Conservation (phyloP, 35 echinoderm and acorn worm species). For the Apostichopus parvimensis region DNA sequence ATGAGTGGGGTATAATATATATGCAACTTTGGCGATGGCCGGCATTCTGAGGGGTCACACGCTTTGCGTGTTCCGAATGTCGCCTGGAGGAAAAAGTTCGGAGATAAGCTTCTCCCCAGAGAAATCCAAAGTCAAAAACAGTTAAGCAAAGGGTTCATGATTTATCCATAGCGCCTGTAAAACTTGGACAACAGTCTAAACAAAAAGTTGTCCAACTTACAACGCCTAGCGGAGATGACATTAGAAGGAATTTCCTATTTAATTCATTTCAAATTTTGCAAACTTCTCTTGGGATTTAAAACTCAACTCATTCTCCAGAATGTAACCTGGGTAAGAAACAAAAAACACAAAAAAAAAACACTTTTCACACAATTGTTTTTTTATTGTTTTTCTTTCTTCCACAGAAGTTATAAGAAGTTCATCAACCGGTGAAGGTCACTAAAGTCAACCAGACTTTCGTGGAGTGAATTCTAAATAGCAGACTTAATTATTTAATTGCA, state of each 20-base stretch:
- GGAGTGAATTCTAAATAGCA: no score
- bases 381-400: no score
- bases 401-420: no score
- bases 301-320: not conserved
- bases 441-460: no score
- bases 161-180: not conserved
- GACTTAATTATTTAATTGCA: no score
- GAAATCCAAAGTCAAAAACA: constrained; percentile 12
- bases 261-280: not conserved
- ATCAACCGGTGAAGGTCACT: no score
- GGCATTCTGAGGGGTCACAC: constrained; percentile 23
- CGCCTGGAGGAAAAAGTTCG: constrained; percentile 3
- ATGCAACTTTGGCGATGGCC: not conserved
- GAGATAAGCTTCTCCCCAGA: constrained; percentile 19
- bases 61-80: not conserved
- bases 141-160: not conserved
- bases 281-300: not conserved
- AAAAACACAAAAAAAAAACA: no score
- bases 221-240: not conserved
- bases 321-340: no score
- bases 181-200: not conserved
- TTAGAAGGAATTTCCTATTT: constrained; percentile 28
- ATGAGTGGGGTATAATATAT: not conserved
- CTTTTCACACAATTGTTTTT: no score
- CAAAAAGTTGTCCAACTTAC: not conserved